These are phyloP conservation scores for Fistularia tabacaria DNA, from an alignment of 2,797 vertebrate species.

Conservation along the genomic window DNA sequence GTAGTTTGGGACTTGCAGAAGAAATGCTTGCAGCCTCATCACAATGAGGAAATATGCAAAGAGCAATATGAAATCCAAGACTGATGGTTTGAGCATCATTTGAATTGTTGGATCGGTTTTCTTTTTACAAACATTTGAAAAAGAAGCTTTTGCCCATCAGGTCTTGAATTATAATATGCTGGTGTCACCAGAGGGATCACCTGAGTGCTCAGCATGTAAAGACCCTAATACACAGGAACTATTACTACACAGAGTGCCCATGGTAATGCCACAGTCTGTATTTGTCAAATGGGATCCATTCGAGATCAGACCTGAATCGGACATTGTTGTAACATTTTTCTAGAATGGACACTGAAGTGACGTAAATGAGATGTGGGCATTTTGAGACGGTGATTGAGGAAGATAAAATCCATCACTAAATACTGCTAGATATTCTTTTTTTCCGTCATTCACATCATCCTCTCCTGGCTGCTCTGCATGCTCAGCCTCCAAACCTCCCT, in stretches of 20 bases:
- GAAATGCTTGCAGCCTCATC: constrained; percentile 31
- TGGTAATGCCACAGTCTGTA: constrained; percentile 20
- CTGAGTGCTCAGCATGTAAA: constrained; percentile 2
- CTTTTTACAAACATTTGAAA: too few species aligned
- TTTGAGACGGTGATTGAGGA: not conserved
- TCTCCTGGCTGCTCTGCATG: constrained; percentile 60
- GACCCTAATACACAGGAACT: constrained; percentile 29
- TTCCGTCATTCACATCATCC: constrained; percentile 47
- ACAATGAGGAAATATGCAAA: constrained; percentile 5
- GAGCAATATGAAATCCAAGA: not conserved
- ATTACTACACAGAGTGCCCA: constrained; percentile 18
- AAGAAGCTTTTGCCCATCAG: constrained; percentile 2
- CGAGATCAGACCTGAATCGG: not conserved
- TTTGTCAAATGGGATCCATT: constrained; percentile 24
- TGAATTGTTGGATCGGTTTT: not conserved
- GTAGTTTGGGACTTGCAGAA: constrained; percentile 18
- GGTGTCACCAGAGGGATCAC: constrained; percentile 45
- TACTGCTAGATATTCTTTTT: not conserved
- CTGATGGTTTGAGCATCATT: not conserved
- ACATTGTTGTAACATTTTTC: too few species aligned
- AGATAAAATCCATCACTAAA: constrained; percentile 1
- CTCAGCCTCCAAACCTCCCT: constrained; percentile 44
- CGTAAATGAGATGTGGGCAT: not conserved
- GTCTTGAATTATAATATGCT: constrained; percentile 20
- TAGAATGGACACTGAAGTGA: too few species aligned